Percentiles rank a stretch among this genome's conserved stretches.
phyloP scores from a whole-genome alignment of 2,113 vertebrate species.

The Alces alces region DNA sequence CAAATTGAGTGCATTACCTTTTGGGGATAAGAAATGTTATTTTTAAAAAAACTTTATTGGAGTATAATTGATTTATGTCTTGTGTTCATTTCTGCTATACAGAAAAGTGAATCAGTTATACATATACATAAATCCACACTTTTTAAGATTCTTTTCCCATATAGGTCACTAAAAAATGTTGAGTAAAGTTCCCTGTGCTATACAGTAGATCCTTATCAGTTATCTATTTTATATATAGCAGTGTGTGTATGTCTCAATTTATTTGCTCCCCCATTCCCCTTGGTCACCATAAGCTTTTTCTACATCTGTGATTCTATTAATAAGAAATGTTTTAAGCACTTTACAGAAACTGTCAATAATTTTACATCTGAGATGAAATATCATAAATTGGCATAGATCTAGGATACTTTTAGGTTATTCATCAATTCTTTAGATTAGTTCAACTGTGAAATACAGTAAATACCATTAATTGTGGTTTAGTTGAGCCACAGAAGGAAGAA shows the following conservation, averaged over 20 bases:
- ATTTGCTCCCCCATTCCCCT: not conserved
- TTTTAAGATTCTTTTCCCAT: not conserved
- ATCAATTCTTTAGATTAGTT: not conserved
- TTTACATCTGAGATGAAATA: not conserved
- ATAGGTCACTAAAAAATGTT: not conserved
- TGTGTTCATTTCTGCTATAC: not conserved
- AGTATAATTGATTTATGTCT: not conserved
- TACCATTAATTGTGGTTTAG: not conserved
- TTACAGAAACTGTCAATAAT: not conserved
- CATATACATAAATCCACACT: not conserved
- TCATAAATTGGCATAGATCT: not conserved
- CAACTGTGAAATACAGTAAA: not conserved
- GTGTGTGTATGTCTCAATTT: not conserved
- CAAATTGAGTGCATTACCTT: not conserved
- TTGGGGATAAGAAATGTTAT: not conserved
- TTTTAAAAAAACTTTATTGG: not conserved
- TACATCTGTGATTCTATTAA: not conserved
- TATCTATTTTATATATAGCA: not conserved
- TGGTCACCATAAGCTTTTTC: not conserved
- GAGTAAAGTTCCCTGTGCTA: not conserved
- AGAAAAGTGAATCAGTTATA: not conserved
- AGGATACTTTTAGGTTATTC: not conserved
- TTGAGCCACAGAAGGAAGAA: constrained; percentile 13
- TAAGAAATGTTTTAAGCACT: not conserved
- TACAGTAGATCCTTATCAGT: not conserved